phyloP scores from a whole-genome alignment of 2,888 invertebrate species.

The Cantharis flavilabris region DNA sequence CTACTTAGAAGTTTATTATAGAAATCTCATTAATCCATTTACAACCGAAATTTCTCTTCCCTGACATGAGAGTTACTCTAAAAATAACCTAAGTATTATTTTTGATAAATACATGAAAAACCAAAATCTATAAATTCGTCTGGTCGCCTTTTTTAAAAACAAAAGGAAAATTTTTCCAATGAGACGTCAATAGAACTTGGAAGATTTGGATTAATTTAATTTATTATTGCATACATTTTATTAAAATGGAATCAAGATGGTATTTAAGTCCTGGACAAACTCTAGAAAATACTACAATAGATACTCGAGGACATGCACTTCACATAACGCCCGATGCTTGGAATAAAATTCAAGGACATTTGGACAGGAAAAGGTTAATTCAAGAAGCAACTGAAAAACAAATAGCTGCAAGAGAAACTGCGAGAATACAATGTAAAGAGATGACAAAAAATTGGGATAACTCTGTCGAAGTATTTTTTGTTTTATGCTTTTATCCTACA shows the following conservation, averaged over 20 bases:
- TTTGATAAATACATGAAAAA: too few species aligned
- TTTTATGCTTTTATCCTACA: not conserved
- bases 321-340: slow-evolving; percentile 46
- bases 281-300: slow-evolving; percentile 46
- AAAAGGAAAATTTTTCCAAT: not conserved
- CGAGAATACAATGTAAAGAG: slow-evolving; percentile 53
- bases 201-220: not conserved
- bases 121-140: too few species aligned
- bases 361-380: slow-evolving; percentile 45
- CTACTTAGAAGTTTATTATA: too few species aligned
- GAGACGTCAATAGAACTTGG: not conserved
- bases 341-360: slow-evolving; percentile 47
- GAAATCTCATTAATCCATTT: too few species aligned
- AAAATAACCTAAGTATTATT: too few species aligned
- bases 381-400: slow-evolving; percentile 49
- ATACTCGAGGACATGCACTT: slow-evolving; percentile 46
- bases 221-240: not conserved
- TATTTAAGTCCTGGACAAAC: slow-evolving; percentile 48
- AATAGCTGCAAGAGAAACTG: slow-evolving; percentile 47
- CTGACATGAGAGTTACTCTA: too few species aligned
- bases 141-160: not conserved
- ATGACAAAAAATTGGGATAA: slow-evolving; percentile 57
- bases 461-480: slow-evolving; percentile 49
- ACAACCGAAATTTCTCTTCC: too few species aligned
- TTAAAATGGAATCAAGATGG: slow-evolving; percentile 48